These are phyloP conservation scores for Champsocephalus gunnari DNA, from an alignment of 2,797 vertebrate genomes.

Conservation along the genomic window DNA sequence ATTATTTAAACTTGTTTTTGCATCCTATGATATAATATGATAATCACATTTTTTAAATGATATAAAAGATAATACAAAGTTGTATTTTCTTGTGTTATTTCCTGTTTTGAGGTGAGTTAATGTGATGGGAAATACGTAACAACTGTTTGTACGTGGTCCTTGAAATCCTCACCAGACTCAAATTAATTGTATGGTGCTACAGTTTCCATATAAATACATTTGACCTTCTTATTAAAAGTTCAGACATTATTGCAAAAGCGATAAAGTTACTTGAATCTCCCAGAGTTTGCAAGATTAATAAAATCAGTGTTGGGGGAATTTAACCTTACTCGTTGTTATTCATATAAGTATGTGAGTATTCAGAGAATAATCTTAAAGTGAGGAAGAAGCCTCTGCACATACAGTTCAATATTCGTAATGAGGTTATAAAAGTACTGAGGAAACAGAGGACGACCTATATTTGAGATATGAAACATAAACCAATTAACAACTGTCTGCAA, in stretches of 20 bases:
- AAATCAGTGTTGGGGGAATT: too few species aligned
- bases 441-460: constrained; percentile 36
- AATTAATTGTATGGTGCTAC: background rate
- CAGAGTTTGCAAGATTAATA: background rate
- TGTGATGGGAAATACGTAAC: background rate
- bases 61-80: too few species aligned
- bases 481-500: constrained; percentile 64
- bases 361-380: background rate
- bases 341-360: background rate
- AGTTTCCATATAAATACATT: background rate
- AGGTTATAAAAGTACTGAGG: constrained; percentile 12
- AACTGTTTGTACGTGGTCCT: background rate
- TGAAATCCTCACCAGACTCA: background rate
- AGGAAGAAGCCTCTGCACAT: constrained; percentile 2
- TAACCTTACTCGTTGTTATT: too few species aligned
- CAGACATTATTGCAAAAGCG: background rate
- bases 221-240: background rate
- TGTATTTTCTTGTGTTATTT: background rate
- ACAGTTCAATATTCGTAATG: constrained; percentile 10
- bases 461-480: constrained; percentile 58
- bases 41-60: too few species aligned
- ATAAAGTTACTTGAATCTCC: background rate
- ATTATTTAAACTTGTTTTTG: background rate
- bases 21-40: background rate
- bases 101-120: too few species aligned